Conservation (phyloP, 2,113 vertebrate genomes). For the Ciconia maguari region DNA sequence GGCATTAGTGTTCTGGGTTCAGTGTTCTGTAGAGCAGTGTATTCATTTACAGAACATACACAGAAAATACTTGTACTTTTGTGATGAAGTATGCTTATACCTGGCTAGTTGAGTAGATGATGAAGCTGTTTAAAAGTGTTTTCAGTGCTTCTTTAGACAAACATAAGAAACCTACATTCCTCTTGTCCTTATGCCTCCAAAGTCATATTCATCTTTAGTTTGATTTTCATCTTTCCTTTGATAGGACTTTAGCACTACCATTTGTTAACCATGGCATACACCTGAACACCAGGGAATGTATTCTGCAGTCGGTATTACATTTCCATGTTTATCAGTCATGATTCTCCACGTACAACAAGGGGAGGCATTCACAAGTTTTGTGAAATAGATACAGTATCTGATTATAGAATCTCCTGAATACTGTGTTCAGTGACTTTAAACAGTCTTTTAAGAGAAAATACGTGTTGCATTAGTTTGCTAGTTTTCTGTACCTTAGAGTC, state of each 20-base stretch:
- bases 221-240: background rate
- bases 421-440: background rate
- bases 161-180: background rate
- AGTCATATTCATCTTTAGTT: background rate
- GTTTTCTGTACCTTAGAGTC: background rate
- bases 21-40: background rate
- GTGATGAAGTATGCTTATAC: background rate
- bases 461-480: background rate
- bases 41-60: background rate
- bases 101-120: background rate
- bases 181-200: background rate
- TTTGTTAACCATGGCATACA: background rate
- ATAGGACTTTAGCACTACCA: background rate
- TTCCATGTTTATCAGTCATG: background rate
- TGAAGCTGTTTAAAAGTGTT: background rate
- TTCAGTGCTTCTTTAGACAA: background rate
- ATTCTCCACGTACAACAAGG: rapidly evolving
- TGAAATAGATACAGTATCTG: background rate
- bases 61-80: background rate
- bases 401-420: background rate
- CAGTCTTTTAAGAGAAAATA: background rate
- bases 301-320: background rate
- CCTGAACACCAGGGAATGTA: background rate
- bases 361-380: background rate
- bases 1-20: background rate